Evolutionary conservation across 2,888 invertebrate species (phyloP).

Genomic region (Chouioia cunea): DNA sequence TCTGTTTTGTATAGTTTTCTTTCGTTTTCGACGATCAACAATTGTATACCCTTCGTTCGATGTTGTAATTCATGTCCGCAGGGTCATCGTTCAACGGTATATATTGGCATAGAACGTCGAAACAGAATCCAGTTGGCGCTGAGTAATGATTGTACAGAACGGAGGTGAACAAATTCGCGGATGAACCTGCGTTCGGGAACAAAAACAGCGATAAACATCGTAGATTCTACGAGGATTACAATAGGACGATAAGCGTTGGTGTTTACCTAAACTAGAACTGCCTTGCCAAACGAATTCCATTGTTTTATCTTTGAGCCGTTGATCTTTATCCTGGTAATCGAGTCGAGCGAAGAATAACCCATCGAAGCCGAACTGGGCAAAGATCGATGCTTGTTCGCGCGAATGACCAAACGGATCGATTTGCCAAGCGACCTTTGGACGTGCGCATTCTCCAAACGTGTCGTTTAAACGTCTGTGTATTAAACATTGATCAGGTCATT

Average conservation of each 20-base stretch:
- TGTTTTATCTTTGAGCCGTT: slow-evolving; percentile 72
- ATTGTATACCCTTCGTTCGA: slow-evolving; percentile 75
- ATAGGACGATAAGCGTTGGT: background rate
- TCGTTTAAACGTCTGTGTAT: slow-evolving; percentile 71
- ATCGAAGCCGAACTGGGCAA: slow-evolving; percentile 87
- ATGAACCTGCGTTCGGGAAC: slow-evolving; percentile 68
- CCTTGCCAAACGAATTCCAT: slow-evolving; percentile 90
- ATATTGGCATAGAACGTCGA: slow-evolving; percentile 82
- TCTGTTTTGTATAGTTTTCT: too few relatives aligned
- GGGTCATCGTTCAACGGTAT: slow-evolving; percentile 89
- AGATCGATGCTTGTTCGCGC: slow-evolving; percentile 84
- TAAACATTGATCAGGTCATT: slow-evolving; percentile 8
- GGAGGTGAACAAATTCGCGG: slow-evolving; percentile 85
- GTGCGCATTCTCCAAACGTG: slow-evolving; percentile 80
- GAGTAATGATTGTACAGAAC: slow-evolving; percentile 85
- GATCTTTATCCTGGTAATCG: slow-evolving; percentile 85
- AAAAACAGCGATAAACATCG: slow-evolving; percentile 4
- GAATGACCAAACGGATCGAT: slow-evolving; percentile 91
- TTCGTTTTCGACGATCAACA: background rate
- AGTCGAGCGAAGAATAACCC: slow-evolving; percentile 88
- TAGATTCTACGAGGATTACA: too few relatives aligned
- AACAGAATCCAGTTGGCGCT: slow-evolving; percentile 93
- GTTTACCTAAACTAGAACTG: slow-evolving; percentile 77
- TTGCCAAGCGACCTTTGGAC: slow-evolving; percentile 84
- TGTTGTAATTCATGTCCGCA: slow-evolving; percentile 85